Evolutionary conservation across 2,113 vertebrate genomes (phyloP), one percentile per base, ranked within the genome.

Genomic region (Brachirus orientalis): DNA sequence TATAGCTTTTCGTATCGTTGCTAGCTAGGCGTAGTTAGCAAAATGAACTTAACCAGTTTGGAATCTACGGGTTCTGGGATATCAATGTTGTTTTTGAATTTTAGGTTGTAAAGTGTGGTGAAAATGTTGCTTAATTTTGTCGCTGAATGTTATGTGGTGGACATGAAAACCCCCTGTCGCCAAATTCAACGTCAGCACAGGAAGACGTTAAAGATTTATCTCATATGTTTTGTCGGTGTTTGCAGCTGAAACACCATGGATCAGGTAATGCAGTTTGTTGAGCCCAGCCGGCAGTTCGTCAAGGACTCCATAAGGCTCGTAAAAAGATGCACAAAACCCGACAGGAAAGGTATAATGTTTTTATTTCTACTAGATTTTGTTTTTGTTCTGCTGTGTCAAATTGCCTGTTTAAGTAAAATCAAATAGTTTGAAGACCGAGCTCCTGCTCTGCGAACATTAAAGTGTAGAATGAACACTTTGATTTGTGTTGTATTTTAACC

Each of bases 231-330:
- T 8, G 1, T 22, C 12, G 41, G 7, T 41, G 8, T 40, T 17
- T 9, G 2, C 66, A 89, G 82, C 50, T 10, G 10, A 8, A 58
- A 18, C 70, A n/a, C 16, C 87, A 99, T 99, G 98, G 98, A 99
- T 82, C 97, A 99, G 87, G 95, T 98, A 2, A 99, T 98, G 97
- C 97, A 98, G 28, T 99, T 99, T 17, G 97, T 99, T 16, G 97
- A 99, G 84, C 98, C 96, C 45, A 98, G 97, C 48, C 93, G 97
- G 59, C 97, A 99, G 73, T 99, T 99, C 75, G 97, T 98, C 47
- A 99, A 99, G 78, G 97, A 99, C 69, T 99, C 98, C 0, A 97
- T 98, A 72, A 93, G 98, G n/a, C 96, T 99, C 9, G 97, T 99
- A 3, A 99, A 99, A 74, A 95, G 98, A 74, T 99, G 98, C 71